These are phyloP conservation scores for Hydraecia micacea DNA, from an alignment of 2,888 invertebrate genomes.

Conservation along the genomic window DNA sequence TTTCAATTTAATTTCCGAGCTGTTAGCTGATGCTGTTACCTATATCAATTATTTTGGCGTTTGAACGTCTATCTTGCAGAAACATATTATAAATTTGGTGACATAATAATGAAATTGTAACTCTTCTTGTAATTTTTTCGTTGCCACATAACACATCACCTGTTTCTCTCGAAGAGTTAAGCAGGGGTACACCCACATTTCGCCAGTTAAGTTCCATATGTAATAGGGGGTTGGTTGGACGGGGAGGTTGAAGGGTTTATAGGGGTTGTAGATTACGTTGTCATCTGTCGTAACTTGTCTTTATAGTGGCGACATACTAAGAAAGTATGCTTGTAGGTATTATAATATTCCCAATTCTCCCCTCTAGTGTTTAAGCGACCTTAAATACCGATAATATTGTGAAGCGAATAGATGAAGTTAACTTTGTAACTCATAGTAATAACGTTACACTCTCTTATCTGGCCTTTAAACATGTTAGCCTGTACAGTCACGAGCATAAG, in stretches of 20 bases:
- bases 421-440: background rate
- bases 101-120: background rate
- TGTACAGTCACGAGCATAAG: too few species aligned
- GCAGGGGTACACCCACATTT: background rate
- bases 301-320: background rate
- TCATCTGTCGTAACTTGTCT: background rate
- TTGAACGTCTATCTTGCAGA: background rate
- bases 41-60: conserved; percentile 21
- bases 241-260: background rate
- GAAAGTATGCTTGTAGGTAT: background rate
- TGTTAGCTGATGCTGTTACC: background rate
- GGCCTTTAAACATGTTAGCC: too few species aligned
- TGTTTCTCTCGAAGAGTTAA: background rate
- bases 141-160: background rate
- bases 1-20: conserved; percentile 23
- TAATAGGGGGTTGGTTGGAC: background rate
- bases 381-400: conserved; percentile 17
- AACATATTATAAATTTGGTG: background rate
- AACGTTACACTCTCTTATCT: background rate
- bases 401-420: background rate
- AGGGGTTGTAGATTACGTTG: background rate
- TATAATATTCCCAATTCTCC: conserved; percentile 4
- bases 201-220: background rate
- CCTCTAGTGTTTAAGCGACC: background rate
- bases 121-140: background rate